These are phyloP conservation scores for Hypanus sabinus DNA, from an alignment of 2,113 vertebrate genomes.

Conservation along the genomic window DNA sequence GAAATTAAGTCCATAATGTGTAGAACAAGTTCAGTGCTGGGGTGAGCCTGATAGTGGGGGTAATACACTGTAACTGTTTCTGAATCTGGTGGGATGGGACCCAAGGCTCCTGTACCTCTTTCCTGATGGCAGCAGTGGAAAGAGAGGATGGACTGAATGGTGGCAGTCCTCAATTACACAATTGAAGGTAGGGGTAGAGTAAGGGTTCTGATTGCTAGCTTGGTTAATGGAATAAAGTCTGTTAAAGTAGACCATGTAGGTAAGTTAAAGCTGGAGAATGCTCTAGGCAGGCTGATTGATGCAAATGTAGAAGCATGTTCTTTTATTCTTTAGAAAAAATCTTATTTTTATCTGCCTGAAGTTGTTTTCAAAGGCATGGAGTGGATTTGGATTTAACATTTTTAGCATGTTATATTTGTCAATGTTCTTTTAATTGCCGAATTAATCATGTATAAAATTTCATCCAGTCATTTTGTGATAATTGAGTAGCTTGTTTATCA, in stretches of 20 bases:
- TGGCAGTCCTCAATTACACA: too few relatives aligned
- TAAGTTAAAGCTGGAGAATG: not conserved
- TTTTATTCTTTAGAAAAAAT: not conserved
- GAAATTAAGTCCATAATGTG: too few relatives aligned
- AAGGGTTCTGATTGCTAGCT: not conserved
- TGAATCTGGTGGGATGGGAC: too few relatives aligned
- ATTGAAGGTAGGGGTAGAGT: too few relatives aligned
- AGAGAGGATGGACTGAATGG: too few relatives aligned
- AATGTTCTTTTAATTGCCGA: slow-evolving; percentile 3
- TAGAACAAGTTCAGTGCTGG: too few relatives aligned
- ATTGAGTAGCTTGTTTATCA: slow-evolving; percentile 36
- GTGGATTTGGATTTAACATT: not conserved
- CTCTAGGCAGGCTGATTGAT: not conserved
- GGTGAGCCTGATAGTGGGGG: too few relatives aligned
- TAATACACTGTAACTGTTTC: too few relatives aligned
- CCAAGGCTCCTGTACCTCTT: too few relatives aligned
- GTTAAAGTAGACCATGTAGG: not conserved
- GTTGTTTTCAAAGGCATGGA: not conserved
- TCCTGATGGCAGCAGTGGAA: too few relatives aligned
- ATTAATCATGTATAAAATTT: slow-evolving; percentile 16
- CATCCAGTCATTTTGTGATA: not conserved
- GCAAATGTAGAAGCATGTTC: not conserved
- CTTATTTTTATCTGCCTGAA: not conserved
- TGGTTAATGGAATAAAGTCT: not conserved
- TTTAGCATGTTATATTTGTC: slow-evolving; percentile 5